A percentile compares a stretch with the other conserved stretches of the same genome.
Conservation (phyloP, 2,888 invertebrate species). For the Monoplex corrugatus region DNA sequence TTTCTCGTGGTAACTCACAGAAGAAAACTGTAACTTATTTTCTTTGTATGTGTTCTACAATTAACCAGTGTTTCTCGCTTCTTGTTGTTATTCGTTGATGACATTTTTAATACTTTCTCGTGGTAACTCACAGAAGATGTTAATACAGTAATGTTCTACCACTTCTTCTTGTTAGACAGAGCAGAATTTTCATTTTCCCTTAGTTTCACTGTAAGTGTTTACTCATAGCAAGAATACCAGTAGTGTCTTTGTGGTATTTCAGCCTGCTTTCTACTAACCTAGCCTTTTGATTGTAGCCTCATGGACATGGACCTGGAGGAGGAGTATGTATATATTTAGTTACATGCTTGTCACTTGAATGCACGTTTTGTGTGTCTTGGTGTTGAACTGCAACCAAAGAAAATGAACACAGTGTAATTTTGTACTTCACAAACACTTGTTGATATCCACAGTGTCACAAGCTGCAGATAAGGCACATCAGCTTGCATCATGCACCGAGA, state of each 20-base stretch:
- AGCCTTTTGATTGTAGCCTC: slow-evolving; percentile 34
- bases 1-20: not conserved
- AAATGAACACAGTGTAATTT: too few relatives aligned
- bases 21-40: not conserved
- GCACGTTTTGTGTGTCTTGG: slow-evolving; percentile 7
- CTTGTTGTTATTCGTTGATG: not conserved
- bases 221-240: too few relatives aligned
- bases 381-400: slow-evolving; percentile 6
- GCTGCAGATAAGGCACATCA: too few relatives aligned
- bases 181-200: too few relatives aligned
- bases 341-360: not conserved
- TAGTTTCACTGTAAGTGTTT: too few relatives aligned
- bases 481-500: too few relatives aligned
- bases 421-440: slow-evolving; percentile 7
- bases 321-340: slow-evolving; percentile 40
- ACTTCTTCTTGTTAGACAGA: too few relatives aligned
- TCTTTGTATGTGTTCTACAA: not conserved
- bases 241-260: too few relatives aligned
- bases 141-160: too few relatives aligned
- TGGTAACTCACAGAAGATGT: too few relatives aligned
- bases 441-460: too few relatives aligned
- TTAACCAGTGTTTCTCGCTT: not conserved
- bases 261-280: slow-evolving; percentile 19
- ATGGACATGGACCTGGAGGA: slow-evolving; percentile 39
- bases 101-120: not conserved